phyloP scores from a whole-genome alignment of 2,888 invertebrate genomes.

The Opisthograptis luteolata region DNA sequence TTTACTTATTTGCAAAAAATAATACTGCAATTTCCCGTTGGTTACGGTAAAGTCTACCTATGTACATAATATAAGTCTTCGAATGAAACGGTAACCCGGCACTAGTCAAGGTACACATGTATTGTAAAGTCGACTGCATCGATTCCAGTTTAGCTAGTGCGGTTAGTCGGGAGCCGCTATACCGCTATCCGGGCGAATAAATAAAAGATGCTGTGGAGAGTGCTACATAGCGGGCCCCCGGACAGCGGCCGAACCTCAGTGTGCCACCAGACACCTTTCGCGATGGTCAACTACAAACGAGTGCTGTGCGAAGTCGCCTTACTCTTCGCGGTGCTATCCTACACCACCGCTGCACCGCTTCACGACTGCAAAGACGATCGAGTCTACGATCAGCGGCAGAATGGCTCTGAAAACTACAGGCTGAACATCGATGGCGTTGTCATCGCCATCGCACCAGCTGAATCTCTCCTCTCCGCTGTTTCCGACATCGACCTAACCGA shows the following conservation, averaged over 20 bases:
- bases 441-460: slow-evolving; percentile 86
- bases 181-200: slow-evolving; percentile 82
- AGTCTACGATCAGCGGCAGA: slow-evolving; percentile 89
- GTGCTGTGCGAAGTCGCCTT: slow-evolving; percentile 69
- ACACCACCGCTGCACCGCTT: slow-evolving; percentile 48
- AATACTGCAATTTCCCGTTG: slow-evolving; percentile 9
- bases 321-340: slow-evolving; percentile 44
- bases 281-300: slow-evolving; percentile 81
- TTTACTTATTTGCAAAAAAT: no score
- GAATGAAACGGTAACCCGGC: slow-evolving; percentile 35
- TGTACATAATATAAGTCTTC: slow-evolving; percentile 25
- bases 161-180: slow-evolving; percentile 63
- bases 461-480: slow-evolving; percentile 83
- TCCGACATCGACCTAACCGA: slow-evolving; percentile 73
- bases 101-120: slow-evolving; percentile 30
- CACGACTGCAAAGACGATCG: slow-evolving; percentile 45
- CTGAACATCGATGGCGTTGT: slow-evolving; percentile 88
- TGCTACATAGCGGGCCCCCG: slow-evolving; percentile 71
- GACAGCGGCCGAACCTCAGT: slow-evolving; percentile 64
- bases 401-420: slow-evolving; percentile 90
- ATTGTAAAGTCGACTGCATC: slow-evolving; percentile 62
- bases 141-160: slow-evolving; percentile 74
- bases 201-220: slow-evolving; percentile 80
- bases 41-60: neutral
- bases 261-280: slow-evolving; percentile 57